Conservation (phyloP, 2,888 invertebrate genomes). For the Nomada flava region DNA sequence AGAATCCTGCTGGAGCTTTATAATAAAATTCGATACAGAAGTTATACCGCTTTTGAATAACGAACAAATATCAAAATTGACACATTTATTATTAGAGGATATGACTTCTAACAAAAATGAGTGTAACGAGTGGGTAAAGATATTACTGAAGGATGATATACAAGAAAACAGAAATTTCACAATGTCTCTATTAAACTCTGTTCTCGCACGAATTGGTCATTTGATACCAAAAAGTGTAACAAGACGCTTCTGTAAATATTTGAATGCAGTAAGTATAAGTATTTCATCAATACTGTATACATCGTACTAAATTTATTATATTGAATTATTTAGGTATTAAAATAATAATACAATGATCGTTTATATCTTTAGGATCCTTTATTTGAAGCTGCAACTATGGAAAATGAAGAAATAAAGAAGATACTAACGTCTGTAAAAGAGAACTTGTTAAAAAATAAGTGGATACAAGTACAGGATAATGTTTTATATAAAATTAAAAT, state of each 20-base stretch:
- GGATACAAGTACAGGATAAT: constrained; percentile 57
- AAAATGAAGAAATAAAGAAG: constrained; percentile 45
- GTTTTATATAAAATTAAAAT: constrained; percentile 44
- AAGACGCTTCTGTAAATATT: constrained; percentile 63
- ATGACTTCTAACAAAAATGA: constrained; percentile 48
- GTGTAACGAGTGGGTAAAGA: constrained; percentile 57
- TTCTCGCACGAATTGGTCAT: constrained; percentile 63
- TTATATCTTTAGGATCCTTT: constrained; percentile 47
- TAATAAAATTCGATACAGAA: constrained; percentile 71
- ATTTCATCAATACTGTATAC: constrained; percentile 5
- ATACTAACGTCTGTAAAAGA: constrained; percentile 65
- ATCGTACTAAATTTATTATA: constrained; percentile 1
- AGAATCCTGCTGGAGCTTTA: constrained; percentile 69
- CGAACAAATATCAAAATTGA: constrained; percentile 68
- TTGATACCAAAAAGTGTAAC: constrained; percentile 49
- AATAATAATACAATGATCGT: constrained; percentile 7
- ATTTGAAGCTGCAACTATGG: constrained; percentile 29
- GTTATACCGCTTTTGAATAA: constrained; percentile 66
- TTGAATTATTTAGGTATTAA: constrained; percentile 15
- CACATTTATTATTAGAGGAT: constrained; percentile 68
- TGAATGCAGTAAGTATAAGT: constrained; percentile 66
- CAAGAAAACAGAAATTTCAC: constrained; percentile 71
- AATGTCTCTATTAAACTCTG: constrained; percentile 64
- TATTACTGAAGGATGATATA: constrained; percentile 65
- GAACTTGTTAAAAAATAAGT: constrained; percentile 64